phyloP scores from a whole-genome alignment of 2,797 vertebrate genomes.

The Carduelis carduelis region DNA sequence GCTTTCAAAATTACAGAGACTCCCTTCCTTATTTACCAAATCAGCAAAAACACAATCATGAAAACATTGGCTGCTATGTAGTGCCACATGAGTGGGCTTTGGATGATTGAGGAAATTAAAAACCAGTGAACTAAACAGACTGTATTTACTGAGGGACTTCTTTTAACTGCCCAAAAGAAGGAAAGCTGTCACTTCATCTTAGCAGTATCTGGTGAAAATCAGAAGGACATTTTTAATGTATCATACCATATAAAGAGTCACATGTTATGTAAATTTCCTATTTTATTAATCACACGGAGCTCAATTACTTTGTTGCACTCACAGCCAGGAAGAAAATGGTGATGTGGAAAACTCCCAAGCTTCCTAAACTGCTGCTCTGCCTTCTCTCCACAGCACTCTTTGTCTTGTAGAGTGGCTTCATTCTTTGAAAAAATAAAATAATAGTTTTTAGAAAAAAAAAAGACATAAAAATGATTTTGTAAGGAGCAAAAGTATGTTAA shows the following conservation, averaged over 20 bases:
- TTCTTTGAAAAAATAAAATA: not conserved
- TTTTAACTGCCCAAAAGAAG: not conserved
- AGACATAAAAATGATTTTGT: not conserved
- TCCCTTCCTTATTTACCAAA: not conserved
- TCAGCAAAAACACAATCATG: not conserved
- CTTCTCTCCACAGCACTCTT: not conserved
- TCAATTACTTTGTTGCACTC: conserved; percentile 5
- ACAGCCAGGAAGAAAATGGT: not conserved
- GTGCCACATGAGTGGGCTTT: not conserved
- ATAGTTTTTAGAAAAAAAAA: not conserved
- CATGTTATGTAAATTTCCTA: not conserved
- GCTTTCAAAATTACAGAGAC: not conserved
- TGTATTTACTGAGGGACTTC: not conserved
- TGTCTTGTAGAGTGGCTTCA: not conserved
- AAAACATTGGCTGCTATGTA: not conserved
- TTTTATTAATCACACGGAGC: conserved; percentile 41
- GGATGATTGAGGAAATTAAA: not conserved
- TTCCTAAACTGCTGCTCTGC: not conserved
- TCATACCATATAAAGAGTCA: not conserved
- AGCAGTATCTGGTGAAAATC: not conserved
- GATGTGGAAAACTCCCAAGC: not conserved
- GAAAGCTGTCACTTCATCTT: not conserved
- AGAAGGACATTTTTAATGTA: conserved; percentile 19
- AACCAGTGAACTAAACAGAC: not conserved
- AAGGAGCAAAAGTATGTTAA: not conserved